phyloP scores from a whole-genome alignment of 2,113 vertebrate genomes.

The Zootoca vivipara region DNA sequence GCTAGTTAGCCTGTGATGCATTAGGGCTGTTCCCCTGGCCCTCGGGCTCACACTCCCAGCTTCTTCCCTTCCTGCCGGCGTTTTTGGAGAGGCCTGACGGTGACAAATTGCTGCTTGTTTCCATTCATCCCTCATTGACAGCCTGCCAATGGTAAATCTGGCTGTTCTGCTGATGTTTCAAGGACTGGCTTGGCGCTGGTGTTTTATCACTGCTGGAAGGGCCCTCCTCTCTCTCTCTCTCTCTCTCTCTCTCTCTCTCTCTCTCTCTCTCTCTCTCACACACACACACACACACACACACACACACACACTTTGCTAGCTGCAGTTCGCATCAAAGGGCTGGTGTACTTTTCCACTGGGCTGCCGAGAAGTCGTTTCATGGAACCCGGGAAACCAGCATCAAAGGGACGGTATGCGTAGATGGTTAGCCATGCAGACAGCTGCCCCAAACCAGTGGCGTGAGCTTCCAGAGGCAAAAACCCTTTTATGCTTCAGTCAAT shows the following conservation, averaged over 20 bases:
- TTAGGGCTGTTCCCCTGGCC: background rate
- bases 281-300: no score
- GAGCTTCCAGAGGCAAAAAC: background rate
- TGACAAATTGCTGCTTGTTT: background rate
- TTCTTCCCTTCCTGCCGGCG: background rate
- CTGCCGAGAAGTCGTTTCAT: background rate
- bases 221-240: no score
- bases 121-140: background rate
- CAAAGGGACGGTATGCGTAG: background rate
- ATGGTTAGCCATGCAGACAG: background rate
- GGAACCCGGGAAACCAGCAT: background rate
- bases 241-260: no score
- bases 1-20: background rate
- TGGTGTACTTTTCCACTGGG: background rate
- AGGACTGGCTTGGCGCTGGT: background rate
- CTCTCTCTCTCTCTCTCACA: no score
- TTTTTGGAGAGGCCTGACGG: background rate
- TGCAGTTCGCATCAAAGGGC: background rate
- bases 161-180: background rate
- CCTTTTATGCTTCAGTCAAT: background rate
- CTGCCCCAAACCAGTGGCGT: background rate
- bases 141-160: background rate
- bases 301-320: background rate
- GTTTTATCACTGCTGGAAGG: background rate
- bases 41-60: background rate